Evolutionary conservation across 2,797 vertebrate species (phyloP).

Genomic region (Sebastes dallii): DNA sequence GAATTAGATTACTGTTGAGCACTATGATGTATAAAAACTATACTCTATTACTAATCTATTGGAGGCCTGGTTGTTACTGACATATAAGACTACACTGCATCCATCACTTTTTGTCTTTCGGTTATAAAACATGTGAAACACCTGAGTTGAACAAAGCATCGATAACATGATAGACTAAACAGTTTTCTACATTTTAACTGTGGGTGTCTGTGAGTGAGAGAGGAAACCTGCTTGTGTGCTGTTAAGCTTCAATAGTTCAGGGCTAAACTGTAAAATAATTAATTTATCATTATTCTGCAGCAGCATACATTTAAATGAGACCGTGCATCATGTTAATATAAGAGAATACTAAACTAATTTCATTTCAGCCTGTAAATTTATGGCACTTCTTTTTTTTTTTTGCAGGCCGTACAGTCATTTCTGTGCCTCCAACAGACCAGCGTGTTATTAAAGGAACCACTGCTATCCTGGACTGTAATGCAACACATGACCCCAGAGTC

Average conservation of each 20-base stretch:
- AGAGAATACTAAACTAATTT: not conserved
- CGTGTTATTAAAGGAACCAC: slow-evolving; percentile 97
- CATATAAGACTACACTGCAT: not conserved
- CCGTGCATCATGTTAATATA: not conserved
- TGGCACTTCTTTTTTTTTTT: not conserved
- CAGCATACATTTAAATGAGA: slow-evolving; percentile 12
- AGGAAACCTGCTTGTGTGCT: not conserved
- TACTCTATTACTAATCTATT: not conserved
- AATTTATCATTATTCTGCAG: slow-evolving; percentile 1
- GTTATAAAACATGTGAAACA: not conserved
- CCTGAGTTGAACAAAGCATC: slow-evolving; percentile 3
- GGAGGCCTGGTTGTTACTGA: not conserved
- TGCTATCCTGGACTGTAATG: slow-evolving; percentile 86
- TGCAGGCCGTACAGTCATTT: slow-evolving; percentile 89
- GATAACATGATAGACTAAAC: slow-evolving; percentile 3
- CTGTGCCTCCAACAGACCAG: slow-evolving; percentile 86
- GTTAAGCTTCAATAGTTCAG: not conserved
- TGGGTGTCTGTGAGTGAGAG: not conserved
- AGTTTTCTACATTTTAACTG: not conserved
- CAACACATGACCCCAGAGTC: slow-evolving; percentile 89
- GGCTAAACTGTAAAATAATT: slow-evolving; percentile 11
- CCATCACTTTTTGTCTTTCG: not conserved
- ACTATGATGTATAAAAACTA: not conserved
- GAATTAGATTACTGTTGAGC: slow-evolving; percentile 17
- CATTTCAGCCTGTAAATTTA: not conserved